A percentile compares a stretch with the other conserved stretches of the same genome.
Conservation (phyloP, 2,113 vertebrate genomes). For the Herpailurus yagouaroundi region DNA sequence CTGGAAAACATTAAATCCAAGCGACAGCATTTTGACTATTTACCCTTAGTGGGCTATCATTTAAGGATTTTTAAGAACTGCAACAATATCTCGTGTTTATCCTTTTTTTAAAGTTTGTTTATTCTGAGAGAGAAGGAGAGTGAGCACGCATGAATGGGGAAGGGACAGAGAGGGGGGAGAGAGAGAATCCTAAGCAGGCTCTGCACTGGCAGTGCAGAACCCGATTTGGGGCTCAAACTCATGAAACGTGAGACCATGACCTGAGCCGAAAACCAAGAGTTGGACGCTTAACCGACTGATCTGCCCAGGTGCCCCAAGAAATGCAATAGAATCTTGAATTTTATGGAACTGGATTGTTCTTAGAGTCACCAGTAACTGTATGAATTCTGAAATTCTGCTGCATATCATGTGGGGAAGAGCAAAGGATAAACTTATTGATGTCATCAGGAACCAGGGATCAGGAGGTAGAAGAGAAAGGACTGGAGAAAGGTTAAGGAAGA, state of each 20-base stretch:
- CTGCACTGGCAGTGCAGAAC: too few relatives aligned
- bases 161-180: too few relatives aligned
- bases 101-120: too few relatives aligned
- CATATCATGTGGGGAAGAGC: not conserved
- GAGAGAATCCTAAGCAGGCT: too few relatives aligned
- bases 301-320: too few relatives aligned
- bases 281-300: too few relatives aligned
- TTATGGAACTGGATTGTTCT: not conserved
- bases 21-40: not conserved
- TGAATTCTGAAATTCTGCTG: not conserved
- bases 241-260: too few relatives aligned
- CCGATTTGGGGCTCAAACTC: too few relatives aligned
- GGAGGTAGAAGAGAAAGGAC: not conserved
- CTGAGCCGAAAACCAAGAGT: too few relatives aligned
- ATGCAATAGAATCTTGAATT: not conserved
- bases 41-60: not conserved
- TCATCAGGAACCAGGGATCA: not conserved
- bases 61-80: not conserved
- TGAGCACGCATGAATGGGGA: too few relatives aligned
- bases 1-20: not conserved
- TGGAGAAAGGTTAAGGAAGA: not conserved
- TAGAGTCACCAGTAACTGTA: not conserved
- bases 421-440: rapidly evolving
- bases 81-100: not conserved
- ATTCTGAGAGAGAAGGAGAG: too few relatives aligned